Conservation (phyloP, 92 coral and sea anemone genomes). For the Palythoa grandiflora region DNA sequence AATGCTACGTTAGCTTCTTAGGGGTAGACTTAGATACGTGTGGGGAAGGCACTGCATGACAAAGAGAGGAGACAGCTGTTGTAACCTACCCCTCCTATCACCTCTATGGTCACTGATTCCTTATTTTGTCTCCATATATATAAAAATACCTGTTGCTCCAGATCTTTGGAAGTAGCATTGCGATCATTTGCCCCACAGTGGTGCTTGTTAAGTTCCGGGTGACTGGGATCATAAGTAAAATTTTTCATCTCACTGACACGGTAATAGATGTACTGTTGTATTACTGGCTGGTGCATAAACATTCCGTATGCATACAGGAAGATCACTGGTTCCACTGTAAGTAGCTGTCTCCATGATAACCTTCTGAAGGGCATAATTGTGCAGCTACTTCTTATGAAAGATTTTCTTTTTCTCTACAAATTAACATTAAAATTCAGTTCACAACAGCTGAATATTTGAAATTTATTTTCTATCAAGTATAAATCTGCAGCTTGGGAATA, state of each 20-base stretch:
- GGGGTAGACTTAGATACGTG: too few species aligned
- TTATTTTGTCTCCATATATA: too few species aligned
- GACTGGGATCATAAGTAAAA: slow-evolving; percentile 65
- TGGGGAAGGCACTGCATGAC: too few species aligned
- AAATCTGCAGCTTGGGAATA: too few species aligned
- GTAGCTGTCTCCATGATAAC: slow-evolving; percentile 66
- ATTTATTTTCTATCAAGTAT: too few species aligned
- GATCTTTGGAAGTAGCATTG: slow-evolving; percentile 58
- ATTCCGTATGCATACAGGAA: slow-evolving; percentile 81
- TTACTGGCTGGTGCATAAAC: slow-evolving; percentile 74
- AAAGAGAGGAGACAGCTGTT: too few species aligned
- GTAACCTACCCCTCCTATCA: too few species aligned
- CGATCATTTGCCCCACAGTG: slow-evolving; percentile 13
- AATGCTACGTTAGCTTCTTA: too few species aligned
- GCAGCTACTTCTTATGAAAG: background rate
- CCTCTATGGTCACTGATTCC: too few species aligned
- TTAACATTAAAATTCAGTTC: background rate
- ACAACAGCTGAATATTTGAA: too few species aligned
- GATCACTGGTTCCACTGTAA: slow-evolving; percentile 84
- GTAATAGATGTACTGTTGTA: slow-evolving; percentile 71
- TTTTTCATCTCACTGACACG: slow-evolving; percentile 72
- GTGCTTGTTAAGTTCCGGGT: slow-evolving; percentile 27
- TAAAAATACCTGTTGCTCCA: slow-evolving; percentile 69
- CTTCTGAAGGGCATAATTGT: slow-evolving; percentile 9
- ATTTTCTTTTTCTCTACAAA: background rate